phyloP scores from a whole-genome alignment of 2,888 invertebrate genomes.

The Neoaliturus tenellus region DNA sequence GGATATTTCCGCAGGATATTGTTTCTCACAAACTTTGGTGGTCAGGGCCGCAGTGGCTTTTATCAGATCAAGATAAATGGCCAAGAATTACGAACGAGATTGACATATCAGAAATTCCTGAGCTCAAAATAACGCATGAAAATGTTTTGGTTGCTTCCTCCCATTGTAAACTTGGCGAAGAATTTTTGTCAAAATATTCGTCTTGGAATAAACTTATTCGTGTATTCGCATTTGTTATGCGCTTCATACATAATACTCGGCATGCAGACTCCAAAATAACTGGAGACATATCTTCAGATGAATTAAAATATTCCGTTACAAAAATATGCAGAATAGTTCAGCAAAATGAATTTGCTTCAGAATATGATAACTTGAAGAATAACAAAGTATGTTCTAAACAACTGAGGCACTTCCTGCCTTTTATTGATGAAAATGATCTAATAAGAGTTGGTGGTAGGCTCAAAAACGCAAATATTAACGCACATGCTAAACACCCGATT shows the following conservation, averaged over 20 bases:
- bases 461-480: conserved; percentile 15
- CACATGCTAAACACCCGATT: conserved; percentile 39
- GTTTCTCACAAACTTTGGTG: not conserved
- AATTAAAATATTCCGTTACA: not conserved
- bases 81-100: not conserved
- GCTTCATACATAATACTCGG: not conserved
- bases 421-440: conserved; percentile 40
- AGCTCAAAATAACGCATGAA: not conserved
- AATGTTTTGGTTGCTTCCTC: not conserved
- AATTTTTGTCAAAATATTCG: not conserved
- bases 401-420: not conserved
- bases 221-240: not conserved
- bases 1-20: not conserved
- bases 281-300: not conserved
- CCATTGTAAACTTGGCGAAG: not conserved
- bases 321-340: not conserved
- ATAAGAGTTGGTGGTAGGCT: conserved; percentile 56
- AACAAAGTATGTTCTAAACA: not conserved
- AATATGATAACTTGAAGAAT: not conserved
- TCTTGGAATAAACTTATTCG: not conserved
- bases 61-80: not conserved
- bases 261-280: not conserved
- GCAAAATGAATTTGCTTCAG: not conserved
- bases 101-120: not conserved
- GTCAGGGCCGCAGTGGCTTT: not conserved